These are phyloP conservation scores for Poecile atricapillus DNA, from an alignment of 2,113 vertebrate species.

Conservation along the genomic window DNA sequence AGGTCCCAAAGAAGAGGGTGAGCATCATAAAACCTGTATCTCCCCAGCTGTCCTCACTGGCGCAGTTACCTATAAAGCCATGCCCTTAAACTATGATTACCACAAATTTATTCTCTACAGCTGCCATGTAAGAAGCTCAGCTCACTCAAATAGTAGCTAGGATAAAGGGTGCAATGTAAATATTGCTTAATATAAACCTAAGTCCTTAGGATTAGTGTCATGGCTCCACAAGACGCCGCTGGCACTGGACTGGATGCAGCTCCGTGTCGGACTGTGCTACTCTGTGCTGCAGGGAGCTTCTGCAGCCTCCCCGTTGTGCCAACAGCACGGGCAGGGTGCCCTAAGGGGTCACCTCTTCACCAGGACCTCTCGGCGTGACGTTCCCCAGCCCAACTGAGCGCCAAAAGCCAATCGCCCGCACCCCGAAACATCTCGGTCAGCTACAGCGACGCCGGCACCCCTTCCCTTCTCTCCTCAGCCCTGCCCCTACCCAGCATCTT, in stretches of 20 bases:
- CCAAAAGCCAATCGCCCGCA: neutral
- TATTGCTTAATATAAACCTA: neutral
- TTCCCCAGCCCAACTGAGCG: rapidly evolving
- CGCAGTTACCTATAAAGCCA: neutral
- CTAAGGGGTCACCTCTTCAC: rapidly evolving
- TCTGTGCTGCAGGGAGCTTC: neutral
- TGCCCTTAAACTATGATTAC: neutral
- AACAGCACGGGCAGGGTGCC: neutral
- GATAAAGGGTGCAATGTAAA: neutral
- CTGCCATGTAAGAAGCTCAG: neutral
- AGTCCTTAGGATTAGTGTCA: rapidly evolving
- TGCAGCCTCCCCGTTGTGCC: neutral
- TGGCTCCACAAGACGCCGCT: rapidly evolving
- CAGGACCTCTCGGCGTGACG: neutral
- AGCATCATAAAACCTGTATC: neutral
- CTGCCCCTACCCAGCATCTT: rapidly evolving
- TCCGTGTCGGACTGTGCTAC: rapidly evolving
- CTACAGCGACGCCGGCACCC: neutral
- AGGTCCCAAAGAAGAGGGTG: rapidly evolving
- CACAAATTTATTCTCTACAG: neutral
- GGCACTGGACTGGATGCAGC: rapidly evolving
- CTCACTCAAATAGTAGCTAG: neutral
- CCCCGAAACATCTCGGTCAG: neutral
- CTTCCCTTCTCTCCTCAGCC: neutral
- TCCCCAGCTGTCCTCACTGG: neutral